A percentile compares a stretch with the other conserved stretches of the same genome.
Evolutionary conservation across 2,113 vertebrate genomes (phyloP).

Genomic region (Pogona vitticeps): DNA sequence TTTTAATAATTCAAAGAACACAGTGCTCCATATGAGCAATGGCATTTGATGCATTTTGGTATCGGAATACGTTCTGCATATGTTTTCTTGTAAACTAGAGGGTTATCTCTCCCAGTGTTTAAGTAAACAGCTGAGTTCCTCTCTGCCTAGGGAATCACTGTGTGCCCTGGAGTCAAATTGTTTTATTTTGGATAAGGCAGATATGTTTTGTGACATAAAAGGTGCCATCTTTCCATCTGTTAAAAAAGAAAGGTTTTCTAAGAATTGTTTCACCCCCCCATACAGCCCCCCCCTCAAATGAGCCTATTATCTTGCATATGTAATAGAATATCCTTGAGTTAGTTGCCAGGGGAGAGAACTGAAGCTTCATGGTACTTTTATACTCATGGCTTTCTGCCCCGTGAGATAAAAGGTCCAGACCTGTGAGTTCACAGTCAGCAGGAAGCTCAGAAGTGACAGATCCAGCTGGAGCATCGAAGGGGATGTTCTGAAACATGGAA

Average conservation of each 20-base stretch:
- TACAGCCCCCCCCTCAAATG: background rate
- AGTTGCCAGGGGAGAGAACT: constrained; percentile 6
- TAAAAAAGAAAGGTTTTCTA: background rate
- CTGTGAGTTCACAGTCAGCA: constrained; percentile 1
- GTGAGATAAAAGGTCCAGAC: constrained; percentile 21
- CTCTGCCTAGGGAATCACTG: background rate
- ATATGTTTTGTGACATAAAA: background rate
- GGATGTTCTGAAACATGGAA: background rate
- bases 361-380: constrained; percentile 17
- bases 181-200: background rate
- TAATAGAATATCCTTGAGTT: constrained; percentile 24
- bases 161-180: background rate
- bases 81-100: too few relatives aligned
- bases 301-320: constrained; percentile 14
- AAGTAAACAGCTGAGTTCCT: background rate
- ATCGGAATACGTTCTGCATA: background rate
- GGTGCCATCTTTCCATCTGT: background rate
- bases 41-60: background rate
- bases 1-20: too few relatives aligned
- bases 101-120: background rate
- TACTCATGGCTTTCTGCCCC: constrained; percentile 1
- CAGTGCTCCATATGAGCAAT: too few relatives aligned
- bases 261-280: background rate
- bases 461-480: background rate
- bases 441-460: background rate